Evolutionary conservation across 2,888 invertebrate species (phyloP), one percentile per base, ranked within the genome.

Genomic region (Therioaphis trifolii): DNA sequence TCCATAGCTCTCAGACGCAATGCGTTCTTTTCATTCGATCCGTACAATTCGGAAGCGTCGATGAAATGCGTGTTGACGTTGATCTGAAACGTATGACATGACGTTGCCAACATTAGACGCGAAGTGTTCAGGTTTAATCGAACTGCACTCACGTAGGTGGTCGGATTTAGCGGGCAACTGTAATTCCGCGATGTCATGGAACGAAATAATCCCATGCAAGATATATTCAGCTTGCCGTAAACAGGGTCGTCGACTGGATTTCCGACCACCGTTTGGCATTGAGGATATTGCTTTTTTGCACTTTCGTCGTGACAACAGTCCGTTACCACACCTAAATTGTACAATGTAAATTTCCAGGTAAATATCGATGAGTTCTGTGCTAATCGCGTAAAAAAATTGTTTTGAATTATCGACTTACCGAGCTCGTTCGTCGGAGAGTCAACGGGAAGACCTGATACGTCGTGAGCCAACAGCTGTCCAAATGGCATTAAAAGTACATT

Each of bases 151-250:
- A 82, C 82, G 27, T 74, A 82, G 9, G 82, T 63, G 3, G 74
- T 66, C 0, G 82, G 82, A 1, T n/a, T 9, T 12, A 82, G 9
- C 12, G 82, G 72, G 52, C 82, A 82, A 14, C 82, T 74, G 18
- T 63, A 74, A 40, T 82, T 74, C 5, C 14, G 24, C 24, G 82
- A 88, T 15, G 94, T 92, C 55, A 93, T 90, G 4, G 95, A 95
- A 11, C 87, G 84, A 9, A 86, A 77, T n/a, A 86, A 85, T 77
- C 86, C 86, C 86, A 87, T 86, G 84, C 87, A 87, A 84, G 82
- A 82, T 77, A 86, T 86, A 68, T 86, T 85, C 71, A 85, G 86
- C 46, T 86, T 86, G 40, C 85, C 84, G 85, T 85, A 87, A 24
- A 87, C 85, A n/a, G 87, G 87, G 75, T 87, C 87, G 76, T 87